Conservation (phyloP, 2,113 vertebrate genomes). For the Strigops habroptila region DNA sequence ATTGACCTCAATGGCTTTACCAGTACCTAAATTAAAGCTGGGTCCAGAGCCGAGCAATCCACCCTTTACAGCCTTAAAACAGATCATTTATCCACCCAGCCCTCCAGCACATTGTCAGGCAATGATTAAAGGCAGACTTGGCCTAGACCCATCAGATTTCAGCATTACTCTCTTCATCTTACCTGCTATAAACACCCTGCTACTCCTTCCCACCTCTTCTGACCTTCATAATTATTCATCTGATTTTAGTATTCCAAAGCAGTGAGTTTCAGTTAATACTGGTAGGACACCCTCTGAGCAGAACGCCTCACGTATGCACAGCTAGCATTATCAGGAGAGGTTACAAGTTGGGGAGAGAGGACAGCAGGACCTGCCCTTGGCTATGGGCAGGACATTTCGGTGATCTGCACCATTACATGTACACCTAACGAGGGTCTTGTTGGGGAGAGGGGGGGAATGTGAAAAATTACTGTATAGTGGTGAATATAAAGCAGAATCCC, state of each 20-base stretch:
- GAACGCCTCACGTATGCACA: fast-evolving
- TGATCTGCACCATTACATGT: neutral
- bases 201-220: neutral
- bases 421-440: neutral
- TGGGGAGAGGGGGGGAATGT: neutral
- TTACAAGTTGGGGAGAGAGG: neutral
- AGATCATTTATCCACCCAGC: neutral
- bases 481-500: neutral
- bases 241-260: neutral
- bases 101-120: neutral
- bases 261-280: fast-evolving
- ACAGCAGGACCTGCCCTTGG: neutral
- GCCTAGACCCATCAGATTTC: neutral
- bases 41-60: neutral
- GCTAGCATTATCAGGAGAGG: neutral
- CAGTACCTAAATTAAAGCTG: fast-evolving
- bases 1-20: neutral
- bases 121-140: neutral
- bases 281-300: neutral
- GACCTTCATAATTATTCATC: neutral
- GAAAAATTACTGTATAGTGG: neutral
- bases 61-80: neutral
- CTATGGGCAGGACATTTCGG: neutral
- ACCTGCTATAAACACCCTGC: neutral
- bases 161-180: neutral